Percentiles rank a stretch among this genome's conserved stretches.
phyloP scores from a whole-genome alignment of 1,140 invertebrate species.

The Chelonus insularis region DNA sequence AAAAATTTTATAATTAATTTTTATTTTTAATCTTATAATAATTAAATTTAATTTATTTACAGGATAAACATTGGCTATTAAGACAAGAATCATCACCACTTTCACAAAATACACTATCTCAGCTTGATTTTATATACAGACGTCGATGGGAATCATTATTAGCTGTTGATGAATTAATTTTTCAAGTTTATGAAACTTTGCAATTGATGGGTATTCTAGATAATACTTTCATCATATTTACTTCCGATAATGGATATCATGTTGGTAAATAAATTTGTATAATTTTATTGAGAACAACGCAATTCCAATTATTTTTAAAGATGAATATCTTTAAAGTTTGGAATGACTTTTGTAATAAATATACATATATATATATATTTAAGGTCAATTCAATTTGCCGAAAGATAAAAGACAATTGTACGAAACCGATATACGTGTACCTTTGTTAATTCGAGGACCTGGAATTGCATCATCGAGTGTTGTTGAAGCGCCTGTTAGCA shows the following conservation, averaged over 20 bases:
- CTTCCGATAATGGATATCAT: constrained; percentile 90
- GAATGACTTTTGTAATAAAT: not conserved
- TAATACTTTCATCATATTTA: constrained; percentile 80
- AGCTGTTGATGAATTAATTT: constrained; percentile 84
- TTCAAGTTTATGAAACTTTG: constrained; percentile 65
- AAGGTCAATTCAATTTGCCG: constrained; percentile 83
- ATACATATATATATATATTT: constrained; percentile 25
- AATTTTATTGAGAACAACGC: not conserved
- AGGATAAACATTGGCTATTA: constrained; percentile 83
- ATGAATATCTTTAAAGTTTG: not conserved
- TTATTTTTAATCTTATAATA: too few species aligned
- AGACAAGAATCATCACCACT: constrained; percentile 67
- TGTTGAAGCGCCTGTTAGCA: constrained; percentile 65
- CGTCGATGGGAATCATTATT: constrained; percentile 77
- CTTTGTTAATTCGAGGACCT: constrained; percentile 79
- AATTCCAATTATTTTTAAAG: not conserved
- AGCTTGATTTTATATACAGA: constrained; percentile 71
- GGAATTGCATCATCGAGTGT: constrained; percentile 60
- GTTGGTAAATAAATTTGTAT: constrained; percentile 63
- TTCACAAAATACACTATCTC: constrained; percentile 60
- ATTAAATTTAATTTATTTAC: constrained; percentile 26
- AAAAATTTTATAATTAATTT: too few species aligned
- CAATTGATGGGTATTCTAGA: constrained; percentile 63
- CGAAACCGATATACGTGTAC: constrained; percentile 84
- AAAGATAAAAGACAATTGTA: constrained; percentile 88